Percentiles rank a stretch among this genome's conserved stretches.
Evolutionary conservation across 2,888 invertebrate genomes (phyloP).

Genomic region (Girardia tigrina): DNA sequence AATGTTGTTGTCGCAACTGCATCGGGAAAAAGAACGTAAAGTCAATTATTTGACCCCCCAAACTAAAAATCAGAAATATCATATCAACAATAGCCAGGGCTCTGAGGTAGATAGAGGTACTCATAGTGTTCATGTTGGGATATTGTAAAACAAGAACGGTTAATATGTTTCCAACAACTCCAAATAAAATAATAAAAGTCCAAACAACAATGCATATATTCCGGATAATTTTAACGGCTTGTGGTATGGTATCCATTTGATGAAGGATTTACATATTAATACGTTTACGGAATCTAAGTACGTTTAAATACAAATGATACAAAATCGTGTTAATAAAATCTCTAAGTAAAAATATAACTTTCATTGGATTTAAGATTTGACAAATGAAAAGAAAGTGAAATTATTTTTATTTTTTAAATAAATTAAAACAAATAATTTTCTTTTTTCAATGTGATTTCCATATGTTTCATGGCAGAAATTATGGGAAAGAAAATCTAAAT

Average conservation of each 20-base stretch:
- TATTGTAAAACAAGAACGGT: conserved; percentile 34
- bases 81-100: conserved; percentile 34
- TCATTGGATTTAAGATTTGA: too few relatives aligned
- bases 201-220: conserved; percentile 26
- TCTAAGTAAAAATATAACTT: too few relatives aligned
- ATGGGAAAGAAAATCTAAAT: too few relatives aligned
- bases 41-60: conserved; percentile 31
- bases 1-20: neutral
- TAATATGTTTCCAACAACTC: conserved; percentile 34
- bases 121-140: conserved; percentile 25
- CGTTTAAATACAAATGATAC: too few relatives aligned
- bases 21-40: conserved; percentile 30
- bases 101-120: conserved; percentile 34
- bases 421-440: too few relatives aligned
- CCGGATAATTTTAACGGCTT: conserved; percentile 6
- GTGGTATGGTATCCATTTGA: conserved; percentile 7
- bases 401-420: too few relatives aligned
- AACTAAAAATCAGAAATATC: conserved; percentile 31
- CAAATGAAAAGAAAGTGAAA: too few relatives aligned
- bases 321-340: too few relatives aligned
- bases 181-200: conserved; percentile 33
- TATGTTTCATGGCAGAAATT: too few relatives aligned
- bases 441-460: too few relatives aligned
- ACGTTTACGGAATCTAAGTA: too few relatives aligned
- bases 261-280: too few relatives aligned